Conservation (phyloP, 2,888 invertebrate genomes). For the Tenthredo notha region DNA sequence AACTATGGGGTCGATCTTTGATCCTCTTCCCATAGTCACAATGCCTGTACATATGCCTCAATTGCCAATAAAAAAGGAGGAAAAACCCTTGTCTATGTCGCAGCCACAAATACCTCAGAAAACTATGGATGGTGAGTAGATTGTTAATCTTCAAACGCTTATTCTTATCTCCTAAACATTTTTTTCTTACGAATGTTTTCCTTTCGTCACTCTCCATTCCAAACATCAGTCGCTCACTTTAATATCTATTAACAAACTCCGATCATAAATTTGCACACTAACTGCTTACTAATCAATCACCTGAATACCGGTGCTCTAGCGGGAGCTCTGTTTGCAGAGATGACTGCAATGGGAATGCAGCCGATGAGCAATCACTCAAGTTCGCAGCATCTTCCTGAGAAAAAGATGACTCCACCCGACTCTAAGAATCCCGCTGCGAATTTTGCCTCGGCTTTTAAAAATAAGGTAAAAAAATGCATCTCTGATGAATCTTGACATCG, state of each 20-base stretch:
- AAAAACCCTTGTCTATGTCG: slow-evolving; percentile 83
- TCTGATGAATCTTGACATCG: slow-evolving; percentile 45
- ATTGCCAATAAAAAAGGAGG: slow-evolving; percentile 81
- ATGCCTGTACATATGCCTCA: slow-evolving; percentile 77
- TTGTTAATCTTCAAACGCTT: background rate
- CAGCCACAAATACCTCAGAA: slow-evolving; percentile 80
- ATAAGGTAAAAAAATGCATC: slow-evolving; percentile 70
- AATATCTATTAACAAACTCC: background rate
- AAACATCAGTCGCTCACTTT: slow-evolving; percentile 38
- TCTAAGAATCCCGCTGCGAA: slow-evolving; percentile 80
- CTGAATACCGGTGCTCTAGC: slow-evolving; percentile 71
- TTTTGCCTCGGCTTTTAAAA: slow-evolving; percentile 86
- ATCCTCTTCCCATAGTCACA: slow-evolving; percentile 80
- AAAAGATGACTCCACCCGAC: slow-evolving; percentile 81
- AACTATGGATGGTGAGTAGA: slow-evolving; percentile 74
- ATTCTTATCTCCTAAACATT: slow-evolving; percentile 6
- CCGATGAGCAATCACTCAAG: slow-evolving; percentile 73
- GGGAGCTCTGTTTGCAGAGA: slow-evolving; percentile 77
- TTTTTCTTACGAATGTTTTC: slow-evolving; percentile 38
- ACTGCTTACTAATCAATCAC: slow-evolving; percentile 70
- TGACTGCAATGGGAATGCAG: slow-evolving; percentile 72
- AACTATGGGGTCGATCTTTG: slow-evolving; percentile 84
- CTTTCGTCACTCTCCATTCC: slow-evolving; percentile 27
- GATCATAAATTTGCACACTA: slow-evolving; percentile 60
- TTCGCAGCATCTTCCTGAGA: slow-evolving; percentile 79